These are phyloP conservation scores for Ochropleura leucogaster DNA, from an alignment of 2,888 invertebrate species.

Conservation along the genomic window DNA sequence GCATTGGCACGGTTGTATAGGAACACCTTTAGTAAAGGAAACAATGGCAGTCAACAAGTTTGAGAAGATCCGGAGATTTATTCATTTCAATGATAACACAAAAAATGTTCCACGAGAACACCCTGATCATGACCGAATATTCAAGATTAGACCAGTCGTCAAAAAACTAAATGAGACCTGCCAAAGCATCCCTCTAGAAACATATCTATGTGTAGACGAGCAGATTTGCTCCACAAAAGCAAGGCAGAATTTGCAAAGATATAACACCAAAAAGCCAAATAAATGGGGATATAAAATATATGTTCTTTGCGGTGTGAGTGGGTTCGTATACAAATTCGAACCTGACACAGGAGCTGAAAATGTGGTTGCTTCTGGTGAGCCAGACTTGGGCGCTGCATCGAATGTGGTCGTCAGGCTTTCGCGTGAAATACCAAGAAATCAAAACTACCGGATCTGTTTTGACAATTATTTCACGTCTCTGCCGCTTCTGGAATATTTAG, in stretches of 20 bases:
- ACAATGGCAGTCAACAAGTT: slow-evolving; percentile 26
- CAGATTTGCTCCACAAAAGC: slow-evolving; percentile 6
- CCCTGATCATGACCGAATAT: not conserved
- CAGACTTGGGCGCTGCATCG: slow-evolving; percentile 2
- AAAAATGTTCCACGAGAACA: slow-evolving; percentile 9
- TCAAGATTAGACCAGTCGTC: not conserved
- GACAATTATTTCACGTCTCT: slow-evolving; percentile 8
- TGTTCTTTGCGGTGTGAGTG: not conserved
- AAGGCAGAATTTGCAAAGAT: slow-evolving; percentile 2
- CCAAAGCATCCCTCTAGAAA: not conserved
- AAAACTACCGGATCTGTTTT: slow-evolving; percentile 13
- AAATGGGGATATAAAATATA: slow-evolving; percentile 11
- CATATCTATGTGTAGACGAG: slow-evolving; percentile 4
- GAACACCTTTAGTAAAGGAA: slow-evolving; percentile 13
- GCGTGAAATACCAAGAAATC: slow-evolving; percentile 7
- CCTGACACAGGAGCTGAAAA: slow-evolving; percentile 3
- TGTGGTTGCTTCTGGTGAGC: not conserved
- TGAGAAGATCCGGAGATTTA: slow-evolving; percentile 18
- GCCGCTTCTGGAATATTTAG: slow-evolving; percentile 9
- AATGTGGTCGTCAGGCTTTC: slow-evolving; percentile 10
- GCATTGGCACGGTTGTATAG: not conserved
- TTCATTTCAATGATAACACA: slow-evolving; percentile 25
- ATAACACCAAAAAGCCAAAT: slow-evolving; percentile 1
- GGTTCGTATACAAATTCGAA: not conserved
- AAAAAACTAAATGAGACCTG: slow-evolving; percentile 8